Percentiles rank a stretch among this genome's conserved stretches.
Evolutionary conservation across 2,888 invertebrate genomes (phyloP).

Genomic region (Eutolmus rufibarbis): DNA sequence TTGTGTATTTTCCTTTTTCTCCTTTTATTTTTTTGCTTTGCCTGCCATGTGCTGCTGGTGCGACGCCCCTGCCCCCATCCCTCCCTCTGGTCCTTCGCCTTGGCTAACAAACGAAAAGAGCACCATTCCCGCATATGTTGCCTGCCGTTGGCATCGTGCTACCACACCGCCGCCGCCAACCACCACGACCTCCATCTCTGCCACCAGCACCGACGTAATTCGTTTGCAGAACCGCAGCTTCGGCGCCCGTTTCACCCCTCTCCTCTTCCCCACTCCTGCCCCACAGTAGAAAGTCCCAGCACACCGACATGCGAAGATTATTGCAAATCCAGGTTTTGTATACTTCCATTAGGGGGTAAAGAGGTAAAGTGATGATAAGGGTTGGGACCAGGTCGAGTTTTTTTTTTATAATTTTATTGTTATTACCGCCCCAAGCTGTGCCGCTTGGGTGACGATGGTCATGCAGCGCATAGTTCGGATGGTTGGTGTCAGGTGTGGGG

Average conservation of each 20-base stretch:
- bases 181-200: neutral
- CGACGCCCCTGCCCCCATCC: neutral
- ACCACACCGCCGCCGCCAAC: neutral
- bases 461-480: neutral
- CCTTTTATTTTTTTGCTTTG: neutral
- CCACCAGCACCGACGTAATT: constrained; percentile 4
- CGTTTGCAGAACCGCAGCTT: constrained; percentile 21
- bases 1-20: constrained; percentile 26
- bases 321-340: constrained; percentile 34
- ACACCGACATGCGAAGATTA: constrained; percentile 29
- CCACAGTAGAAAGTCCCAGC: neutral
- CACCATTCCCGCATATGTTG: neutral
- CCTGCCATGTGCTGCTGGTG: neutral
- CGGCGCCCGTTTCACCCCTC: neutral
- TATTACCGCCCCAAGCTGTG: neutral
- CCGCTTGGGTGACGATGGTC: neutral
- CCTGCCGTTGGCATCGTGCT: neutral
- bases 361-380: constrained; percentile 39
- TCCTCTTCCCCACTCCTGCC: neutral
- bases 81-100: neutral
- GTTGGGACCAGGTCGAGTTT: neutral
- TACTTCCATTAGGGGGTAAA: constrained; percentile 36
- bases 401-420: constrained; percentile 36
- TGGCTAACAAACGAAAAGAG: neutral
- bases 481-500: neutral